Percentiles rank a stretch among this genome's conserved stretches.
These are phyloP conservation scores for Drosophila recens DNA, from an alignment of 2,888 invertebrate species.

Conservation along the genomic window DNA sequence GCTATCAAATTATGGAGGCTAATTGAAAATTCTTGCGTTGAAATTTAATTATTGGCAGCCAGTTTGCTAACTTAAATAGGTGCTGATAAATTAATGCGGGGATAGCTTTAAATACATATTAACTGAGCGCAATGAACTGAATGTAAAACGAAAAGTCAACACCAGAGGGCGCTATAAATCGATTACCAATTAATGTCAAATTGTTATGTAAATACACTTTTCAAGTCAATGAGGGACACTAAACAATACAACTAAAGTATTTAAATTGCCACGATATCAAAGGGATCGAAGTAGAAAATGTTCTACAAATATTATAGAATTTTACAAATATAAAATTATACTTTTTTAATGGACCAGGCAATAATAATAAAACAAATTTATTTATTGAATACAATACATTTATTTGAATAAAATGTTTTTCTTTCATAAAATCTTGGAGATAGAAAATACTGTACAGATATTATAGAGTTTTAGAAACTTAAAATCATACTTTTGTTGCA, in stretches of 20 bases:
- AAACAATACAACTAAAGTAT: too few species aligned
- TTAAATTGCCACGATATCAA: neutral
- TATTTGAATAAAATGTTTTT: too few species aligned
- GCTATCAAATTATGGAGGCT: slow-evolving; percentile 60
- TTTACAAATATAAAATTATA: too few species aligned
- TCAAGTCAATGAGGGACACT: neutral
- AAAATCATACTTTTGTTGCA: slow-evolving; percentile 2
- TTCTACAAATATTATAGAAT: neutral
- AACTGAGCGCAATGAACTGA: slow-evolving; percentile 43
- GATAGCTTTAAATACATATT: slow-evolving; percentile 51
- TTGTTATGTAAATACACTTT: slow-evolving; percentile 59
- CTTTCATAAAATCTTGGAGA: neutral
- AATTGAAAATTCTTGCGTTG: slow-evolving; percentile 64
- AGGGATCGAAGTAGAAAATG: neutral
- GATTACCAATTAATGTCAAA: slow-evolving; percentile 70
- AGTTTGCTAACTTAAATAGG: slow-evolving; percentile 47
- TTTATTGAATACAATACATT: too few species aligned
- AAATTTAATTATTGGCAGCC: slow-evolving; percentile 63
- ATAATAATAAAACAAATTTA: too few species aligned
- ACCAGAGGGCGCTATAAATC: slow-evolving; percentile 56
- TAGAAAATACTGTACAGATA: neutral
- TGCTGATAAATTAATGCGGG: slow-evolving; percentile 37
- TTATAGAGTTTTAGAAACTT: neutral
- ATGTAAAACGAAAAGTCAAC: slow-evolving; percentile 48
- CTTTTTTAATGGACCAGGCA: slow-evolving; percentile 1